Evolutionary conservation across 2,888 invertebrate species (phyloP).

Genomic region (Cremastinae sp.): DNA sequence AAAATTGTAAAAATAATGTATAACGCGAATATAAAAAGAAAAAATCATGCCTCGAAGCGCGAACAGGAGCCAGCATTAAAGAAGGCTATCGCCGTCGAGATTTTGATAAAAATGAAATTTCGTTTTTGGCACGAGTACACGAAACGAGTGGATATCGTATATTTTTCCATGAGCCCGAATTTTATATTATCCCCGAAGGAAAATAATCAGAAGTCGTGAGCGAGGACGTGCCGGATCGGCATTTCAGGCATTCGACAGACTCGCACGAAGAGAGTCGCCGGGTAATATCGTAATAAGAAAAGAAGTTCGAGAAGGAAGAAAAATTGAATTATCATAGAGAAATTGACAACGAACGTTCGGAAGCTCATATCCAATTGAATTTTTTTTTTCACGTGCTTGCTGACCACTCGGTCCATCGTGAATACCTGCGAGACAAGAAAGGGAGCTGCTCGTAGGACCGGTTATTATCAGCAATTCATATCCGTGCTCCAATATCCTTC

Average conservation of each 20-base stretch:
- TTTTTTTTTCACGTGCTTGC: slow-evolving; percentile 50
- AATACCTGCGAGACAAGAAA: slow-evolving; percentile 70
- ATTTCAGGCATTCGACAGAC: slow-evolving; percentile 24
- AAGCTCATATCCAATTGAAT: slow-evolving; percentile 40
- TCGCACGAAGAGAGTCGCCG: background rate
- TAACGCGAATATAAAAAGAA: background rate
- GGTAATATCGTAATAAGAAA: background rate
- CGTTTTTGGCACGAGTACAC: background rate
- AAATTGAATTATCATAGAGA: slow-evolving; percentile 77
- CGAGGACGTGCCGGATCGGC: slow-evolving; percentile 7
- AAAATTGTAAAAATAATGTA: background rate
- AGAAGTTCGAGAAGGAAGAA: slow-evolving; percentile 33
- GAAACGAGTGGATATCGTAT: slow-evolving; percentile 33
- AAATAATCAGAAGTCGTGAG: slow-evolving; percentile 18
- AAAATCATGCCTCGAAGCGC: background rate
- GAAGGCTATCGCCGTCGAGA: slow-evolving; percentile 25
- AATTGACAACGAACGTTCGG: slow-evolving; percentile 66
- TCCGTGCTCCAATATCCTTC: slow-evolving; percentile 48
- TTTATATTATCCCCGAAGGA: slow-evolving; percentile 42
- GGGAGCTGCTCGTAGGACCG: slow-evolving; percentile 60
- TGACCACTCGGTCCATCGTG: slow-evolving; percentile 65
- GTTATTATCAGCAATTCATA: slow-evolving; percentile 47
- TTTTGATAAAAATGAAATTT: slow-evolving; percentile 42
- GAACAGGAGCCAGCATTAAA: background rate
- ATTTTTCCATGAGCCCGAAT: slow-evolving; percentile 13